Evolutionary conservation across 2,113 vertebrate species (phyloP), one percentile per base, ranked within the genome.

Genomic region (Neofelis nebulosa): DNA sequence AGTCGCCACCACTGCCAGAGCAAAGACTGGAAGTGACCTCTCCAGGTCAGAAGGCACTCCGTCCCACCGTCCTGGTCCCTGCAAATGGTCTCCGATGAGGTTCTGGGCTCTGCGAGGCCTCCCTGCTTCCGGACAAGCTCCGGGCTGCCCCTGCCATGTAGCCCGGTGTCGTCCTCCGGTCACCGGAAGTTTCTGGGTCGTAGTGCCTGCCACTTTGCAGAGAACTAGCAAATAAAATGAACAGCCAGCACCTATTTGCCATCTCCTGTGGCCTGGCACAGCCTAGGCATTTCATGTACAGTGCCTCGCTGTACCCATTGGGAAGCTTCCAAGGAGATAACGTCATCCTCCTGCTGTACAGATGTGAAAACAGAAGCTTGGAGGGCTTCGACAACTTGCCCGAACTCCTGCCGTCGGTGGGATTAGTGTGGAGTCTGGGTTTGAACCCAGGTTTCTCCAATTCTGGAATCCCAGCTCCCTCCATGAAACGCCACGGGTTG

Each of bases 401-500:
- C 76, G 23, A 18, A 76, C 23, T 33, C 41, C 50, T 31, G 4
- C 68, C 45, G 19, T 68, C n/a, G 0, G 1, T 6, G 15, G 41
- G 8, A 38, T 78, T 57, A 10, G 3, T 12, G 15, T 38, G 36
- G 78, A 66, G 82, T 14, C 11, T 80, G 12, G 11, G 36, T 76
- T 48, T 76, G 68, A 96, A 79, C 8, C 50, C 48, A 63, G 5
- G 25, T 10, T 50, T 81, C 69, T 19, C 50, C n/a, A 55, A 6
- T 18, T 68, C 78, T 33, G n/a, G 79, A 92, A 66, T 65, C 74
- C 33, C 48, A 83, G 55, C 61, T 38, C 2, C 33, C 93, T 80
- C 41, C 21, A 19, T 10, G 14, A 2, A 33, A 33, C 3, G 3
- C 18, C 9, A 3, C 2, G 4, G 4, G 4, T 18, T 16, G 18